phyloP scores from a whole-genome alignment of 2,113 vertebrate genomes.

The Calyptomena viridis region DNA sequence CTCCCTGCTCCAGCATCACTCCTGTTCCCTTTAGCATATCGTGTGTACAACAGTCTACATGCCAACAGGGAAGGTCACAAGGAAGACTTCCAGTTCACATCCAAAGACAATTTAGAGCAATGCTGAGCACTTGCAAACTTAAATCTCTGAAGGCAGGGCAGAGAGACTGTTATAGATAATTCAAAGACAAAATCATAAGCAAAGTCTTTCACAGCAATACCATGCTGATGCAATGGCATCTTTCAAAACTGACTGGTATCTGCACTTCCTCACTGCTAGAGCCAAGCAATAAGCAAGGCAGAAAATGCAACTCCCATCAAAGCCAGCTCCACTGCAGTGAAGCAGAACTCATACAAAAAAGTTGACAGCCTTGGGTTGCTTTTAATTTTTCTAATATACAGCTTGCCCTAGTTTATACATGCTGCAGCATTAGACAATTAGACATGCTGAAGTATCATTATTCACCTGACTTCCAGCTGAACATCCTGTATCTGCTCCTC shows the following conservation, averaged over 20 bases:
- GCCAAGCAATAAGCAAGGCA: neutral
- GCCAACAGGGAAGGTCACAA: neutral
- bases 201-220: neutral
- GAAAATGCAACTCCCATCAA: neutral
- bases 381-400: constrained; percentile 34
- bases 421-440: constrained; percentile 52
- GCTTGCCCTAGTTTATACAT: constrained; percentile 54
- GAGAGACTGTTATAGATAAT: neutral
- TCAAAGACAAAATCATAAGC: neutral
- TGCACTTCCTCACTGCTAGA: neutral
- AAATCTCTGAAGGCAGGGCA: neutral
- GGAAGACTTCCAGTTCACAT: neutral
- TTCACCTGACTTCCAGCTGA: neutral
- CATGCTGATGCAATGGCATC: neutral
- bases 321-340: neutral
- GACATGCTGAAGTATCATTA: constrained; percentile 60
- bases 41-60: rapidly evolving
- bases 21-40: rapidly evolving
- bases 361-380: neutral
- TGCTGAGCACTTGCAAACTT: neutral
- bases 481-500: neutral
- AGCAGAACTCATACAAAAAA: neutral
- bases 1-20: neutral
- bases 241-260: neutral
- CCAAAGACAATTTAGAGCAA: neutral